phyloP scores from a whole-genome alignment of 2,797 vertebrate genomes.

The Triplophysa yarkandensis region DNA sequence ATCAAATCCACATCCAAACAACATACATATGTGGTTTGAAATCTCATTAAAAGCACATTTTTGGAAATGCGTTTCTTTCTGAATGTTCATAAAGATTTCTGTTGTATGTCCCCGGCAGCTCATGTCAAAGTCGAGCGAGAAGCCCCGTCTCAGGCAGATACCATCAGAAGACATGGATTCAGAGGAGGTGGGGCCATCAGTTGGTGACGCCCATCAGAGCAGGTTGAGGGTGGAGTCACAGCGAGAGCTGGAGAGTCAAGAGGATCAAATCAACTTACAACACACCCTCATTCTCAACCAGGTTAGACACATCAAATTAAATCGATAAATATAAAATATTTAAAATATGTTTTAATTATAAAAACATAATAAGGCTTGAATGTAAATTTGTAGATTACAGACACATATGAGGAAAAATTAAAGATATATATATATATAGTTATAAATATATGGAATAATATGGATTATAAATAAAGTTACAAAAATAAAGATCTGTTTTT shows the following conservation, averaged over 20 bases:
- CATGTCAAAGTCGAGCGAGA: slow-evolving; percentile 87
- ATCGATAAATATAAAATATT: no score
- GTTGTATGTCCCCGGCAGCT: slow-evolving; percentile 64
- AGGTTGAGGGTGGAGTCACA: slow-evolving; percentile 61
- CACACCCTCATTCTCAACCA: slow-evolving; percentile 79
- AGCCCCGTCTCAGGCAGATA: slow-evolving; percentile 89
- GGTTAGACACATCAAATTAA: slow-evolving; percentile 53
- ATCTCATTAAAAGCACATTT: neutral
- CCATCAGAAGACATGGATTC: slow-evolving; percentile 94
- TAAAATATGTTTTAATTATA: no score
- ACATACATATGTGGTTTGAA: neutral
- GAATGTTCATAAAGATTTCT: neutral
- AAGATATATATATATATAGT: no score
- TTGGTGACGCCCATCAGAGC: slow-evolving; percentile 59
- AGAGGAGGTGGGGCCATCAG: slow-evolving; percentile 72
- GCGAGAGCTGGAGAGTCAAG: slow-evolving; percentile 66
- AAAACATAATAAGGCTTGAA: no score
- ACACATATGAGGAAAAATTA: no score
- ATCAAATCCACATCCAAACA: neutral
- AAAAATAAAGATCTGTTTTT: no score
- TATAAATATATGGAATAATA: no score
- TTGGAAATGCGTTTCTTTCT: neutral
- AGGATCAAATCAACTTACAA: slow-evolving; percentile 77
- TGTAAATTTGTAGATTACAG: no score
- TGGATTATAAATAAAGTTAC: no score